Conservation (phyloP, 2,113 vertebrate genomes). For the Gymnorhina tibicen region DNA sequence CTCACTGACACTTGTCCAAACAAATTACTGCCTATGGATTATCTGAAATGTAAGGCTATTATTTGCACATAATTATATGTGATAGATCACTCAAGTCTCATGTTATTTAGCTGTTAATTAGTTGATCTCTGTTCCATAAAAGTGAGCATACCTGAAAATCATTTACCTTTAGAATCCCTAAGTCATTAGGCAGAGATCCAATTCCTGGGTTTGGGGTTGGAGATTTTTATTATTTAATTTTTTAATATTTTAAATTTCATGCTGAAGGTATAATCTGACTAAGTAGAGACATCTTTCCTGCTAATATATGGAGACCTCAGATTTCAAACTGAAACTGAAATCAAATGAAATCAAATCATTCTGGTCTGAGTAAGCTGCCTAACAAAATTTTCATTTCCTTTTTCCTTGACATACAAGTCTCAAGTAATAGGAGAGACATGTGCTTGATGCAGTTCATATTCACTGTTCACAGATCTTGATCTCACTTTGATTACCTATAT, state of each 20-base stretch:
- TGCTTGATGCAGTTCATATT: neutral
- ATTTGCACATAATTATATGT: conserved; percentile 11
- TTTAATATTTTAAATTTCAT: neutral
- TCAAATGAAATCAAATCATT: too few species aligned
- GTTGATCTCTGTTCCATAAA: neutral
- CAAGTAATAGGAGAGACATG: neutral
- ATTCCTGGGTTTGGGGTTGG: neutral
- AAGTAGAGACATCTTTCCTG: neutral
- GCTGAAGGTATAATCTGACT: neutral
- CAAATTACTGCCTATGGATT: conserved; percentile 4
- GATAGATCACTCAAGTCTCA: neutral
- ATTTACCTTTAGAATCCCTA: neutral
- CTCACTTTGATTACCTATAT: neutral
- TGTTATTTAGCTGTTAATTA: conserved; percentile 12
- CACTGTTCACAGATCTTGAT: neutral
- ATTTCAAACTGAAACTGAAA: too few species aligned
- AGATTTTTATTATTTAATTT: neutral
- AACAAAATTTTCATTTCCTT: neutral
- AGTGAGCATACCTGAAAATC: neutral
- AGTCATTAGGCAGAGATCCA: neutral
- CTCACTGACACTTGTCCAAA: conserved; percentile 18
- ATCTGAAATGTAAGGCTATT: neutral
- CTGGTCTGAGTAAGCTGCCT: neutral
- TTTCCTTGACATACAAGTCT: neutral
- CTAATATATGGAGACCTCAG: neutral